Evolutionary conservation across 2,113 vertebrate species (phyloP), one percentile per base, ranked within the genome.

Genomic region (Paraplagusia blochii): DNA sequence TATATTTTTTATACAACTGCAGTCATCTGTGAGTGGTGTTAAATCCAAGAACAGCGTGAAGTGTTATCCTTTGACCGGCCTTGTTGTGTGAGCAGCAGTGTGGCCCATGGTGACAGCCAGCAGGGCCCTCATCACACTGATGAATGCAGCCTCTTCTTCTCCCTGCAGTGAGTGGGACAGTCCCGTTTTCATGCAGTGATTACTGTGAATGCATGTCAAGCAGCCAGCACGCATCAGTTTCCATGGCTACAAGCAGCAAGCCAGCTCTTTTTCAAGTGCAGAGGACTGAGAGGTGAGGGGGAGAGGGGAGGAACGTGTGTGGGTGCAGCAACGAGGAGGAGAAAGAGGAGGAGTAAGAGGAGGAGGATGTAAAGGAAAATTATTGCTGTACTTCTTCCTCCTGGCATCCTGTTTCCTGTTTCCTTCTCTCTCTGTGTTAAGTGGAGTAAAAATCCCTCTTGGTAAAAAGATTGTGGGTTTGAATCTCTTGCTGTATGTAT

Each of bases 331-430:
- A 55, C 34, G 42, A 38, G 48, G 46, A 17, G n/a, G 36, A 43
- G 11, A 53, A 56, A 22, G 50, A 55, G 58, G 62, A 44, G 36
- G 54, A 44, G 36, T 46, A 52, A 45, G 50, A 36, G 44, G 40
- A 48, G 40, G 52, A 51, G 33, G 58, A 61, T 75, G 45, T 57
- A 29, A 29, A 29, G 22, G 22, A 29, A 29, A 29, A 29, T 29
- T 29, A 29, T 6, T 72, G 48, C 70, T 74, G 50, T 55, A 63
- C 76, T 77, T 86, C 77, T 86, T 75, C 42, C 64, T 50, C 55
- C 74, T 66, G 42, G 58, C 72, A 57, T 77, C 65, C 74, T 69
- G 53, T 62, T 81, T 85, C 75, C 82, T 74, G 72, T 73, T 76
- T 80, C 69, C 74, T 86, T 46, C 67, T 65, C 35, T 55, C 22